Evolutionary conservation across 2,888 invertebrate species (phyloP).

Genomic region (Melanotus villosus): DNA sequence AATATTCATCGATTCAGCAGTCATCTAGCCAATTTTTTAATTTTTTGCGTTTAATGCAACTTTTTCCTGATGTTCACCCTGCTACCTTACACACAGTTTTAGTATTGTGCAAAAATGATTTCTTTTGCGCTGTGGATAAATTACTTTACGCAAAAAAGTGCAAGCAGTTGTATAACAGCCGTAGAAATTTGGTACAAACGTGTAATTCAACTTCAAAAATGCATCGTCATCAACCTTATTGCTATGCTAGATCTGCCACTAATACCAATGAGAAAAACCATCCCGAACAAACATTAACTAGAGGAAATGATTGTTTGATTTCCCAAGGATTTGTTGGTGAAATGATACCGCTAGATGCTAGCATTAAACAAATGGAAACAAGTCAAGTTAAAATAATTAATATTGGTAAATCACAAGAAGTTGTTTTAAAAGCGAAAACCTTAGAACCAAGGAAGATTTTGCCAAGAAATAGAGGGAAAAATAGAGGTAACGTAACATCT

Average conservation of each 20-base stretch:
- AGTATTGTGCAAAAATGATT: slow-evolving; percentile 64
- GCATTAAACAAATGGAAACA: not conserved
- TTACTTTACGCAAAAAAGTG: slow-evolving; percentile 62
- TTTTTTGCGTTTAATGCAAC: slow-evolving; percentile 65
- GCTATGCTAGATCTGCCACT: not conserved
- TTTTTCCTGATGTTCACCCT: slow-evolving; percentile 67
- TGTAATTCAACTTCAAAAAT: not conserved
- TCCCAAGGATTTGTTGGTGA: not conserved
- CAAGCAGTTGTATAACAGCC: slow-evolving; percentile 45
- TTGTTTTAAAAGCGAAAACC: not conserved
- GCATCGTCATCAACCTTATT: slow-evolving; percentile 23
- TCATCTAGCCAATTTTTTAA: slow-evolving; percentile 65
- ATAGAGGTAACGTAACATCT: too few relatives aligned
- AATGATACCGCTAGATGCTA: slow-evolving; percentile 2
- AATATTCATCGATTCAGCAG: slow-evolving; percentile 54
- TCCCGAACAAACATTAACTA: not conserved
- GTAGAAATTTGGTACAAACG: slow-evolving; percentile 8
- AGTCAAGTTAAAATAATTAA: not conserved
- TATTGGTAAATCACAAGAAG: not conserved
- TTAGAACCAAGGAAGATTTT: too few relatives aligned
- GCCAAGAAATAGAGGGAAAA: too few relatives aligned
- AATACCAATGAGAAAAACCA: not conserved
- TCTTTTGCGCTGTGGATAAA: slow-evolving; percentile 65
- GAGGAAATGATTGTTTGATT: not conserved
- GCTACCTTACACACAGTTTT: slow-evolving; percentile 66